Evolutionary conservation across 1,140 invertebrate species (phyloP).

Genomic region (Hydropsyche tenuis): DNA sequence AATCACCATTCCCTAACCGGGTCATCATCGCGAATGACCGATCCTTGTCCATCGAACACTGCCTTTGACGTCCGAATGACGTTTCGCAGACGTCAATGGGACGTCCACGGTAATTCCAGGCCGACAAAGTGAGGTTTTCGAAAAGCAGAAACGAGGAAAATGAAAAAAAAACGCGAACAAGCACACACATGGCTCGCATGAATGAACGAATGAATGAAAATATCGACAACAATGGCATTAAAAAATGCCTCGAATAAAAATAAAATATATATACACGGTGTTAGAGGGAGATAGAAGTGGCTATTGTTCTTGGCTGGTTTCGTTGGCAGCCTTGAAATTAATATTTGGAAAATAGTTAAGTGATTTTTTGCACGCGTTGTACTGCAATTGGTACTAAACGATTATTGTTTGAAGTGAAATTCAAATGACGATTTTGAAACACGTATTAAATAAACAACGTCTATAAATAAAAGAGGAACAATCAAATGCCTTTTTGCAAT

Average conservation of each 20-base stretch:
- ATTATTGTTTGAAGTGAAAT: too few relatives aligned
- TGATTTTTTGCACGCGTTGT: background rate
- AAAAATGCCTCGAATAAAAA: background rate
- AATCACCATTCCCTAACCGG: background rate
- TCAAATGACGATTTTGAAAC: too few relatives aligned
- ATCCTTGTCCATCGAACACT: background rate
- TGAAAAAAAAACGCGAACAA: too few relatives aligned
- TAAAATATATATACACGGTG: slow-evolving; percentile 3
- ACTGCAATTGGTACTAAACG: too few relatives aligned
- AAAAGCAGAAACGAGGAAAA: background rate
- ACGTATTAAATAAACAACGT: too few relatives aligned
- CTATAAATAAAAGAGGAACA: too few relatives aligned
- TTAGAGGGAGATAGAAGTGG: background rate
- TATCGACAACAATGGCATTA: slow-evolving; percentile 18
- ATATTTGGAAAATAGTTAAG: background rate
- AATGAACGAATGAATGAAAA: slow-evolving; percentile 24
- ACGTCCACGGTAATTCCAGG: background rate
- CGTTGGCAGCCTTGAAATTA: slow-evolving; percentile 11
- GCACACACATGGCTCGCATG: background rate
- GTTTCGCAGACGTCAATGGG: background rate
- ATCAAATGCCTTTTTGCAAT: too few relatives aligned
- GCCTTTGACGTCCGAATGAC: background rate
- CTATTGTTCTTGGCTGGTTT: slow-evolving; percentile 6
- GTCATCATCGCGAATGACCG: background rate
- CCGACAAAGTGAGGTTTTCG: background rate